Conservation (phyloP, 2,888 invertebrate species). For the Lasius fuliginosus region DNA sequence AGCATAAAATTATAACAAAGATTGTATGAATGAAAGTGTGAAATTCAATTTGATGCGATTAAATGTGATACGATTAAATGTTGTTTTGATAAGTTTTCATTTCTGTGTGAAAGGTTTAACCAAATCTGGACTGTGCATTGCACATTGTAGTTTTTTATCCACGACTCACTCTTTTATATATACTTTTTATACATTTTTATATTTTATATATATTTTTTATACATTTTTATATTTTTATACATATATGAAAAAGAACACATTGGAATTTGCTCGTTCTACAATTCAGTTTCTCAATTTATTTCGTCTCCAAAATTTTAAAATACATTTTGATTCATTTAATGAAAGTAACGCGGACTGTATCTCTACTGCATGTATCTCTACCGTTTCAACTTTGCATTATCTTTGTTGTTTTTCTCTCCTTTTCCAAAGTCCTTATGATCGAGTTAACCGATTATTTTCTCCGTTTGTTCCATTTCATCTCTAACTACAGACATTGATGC, state of each 20-base stretch:
- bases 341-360: not conserved
- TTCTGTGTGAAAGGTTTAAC: slow-evolving; percentile 20
- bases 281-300: not conserved
- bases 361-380: not conserved
- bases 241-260: not conserved
- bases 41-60: slow-evolving; percentile 33
- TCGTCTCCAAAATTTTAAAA: not conserved
- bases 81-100: slow-evolving; percentile 14
- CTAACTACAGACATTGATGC: slow-evolving; percentile 30
- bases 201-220: not conserved
- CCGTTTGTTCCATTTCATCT: slow-evolving; percentile 28
- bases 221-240: not conserved
- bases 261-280: not conserved
- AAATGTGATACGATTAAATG: slow-evolving; percentile 26
- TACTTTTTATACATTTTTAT: not conserved
- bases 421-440: slow-evolving; percentile 11
- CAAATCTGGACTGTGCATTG: not conserved
- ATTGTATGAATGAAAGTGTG: slow-evolving; percentile 21
- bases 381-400: slow-evolving; percentile 14
- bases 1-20: slow-evolving; percentile 26
- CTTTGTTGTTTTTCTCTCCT: not conserved
- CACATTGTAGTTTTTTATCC: not conserved
- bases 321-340: not conserved
- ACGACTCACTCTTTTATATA: not conserved
- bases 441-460: slow-evolving; percentile 38